phyloP scores from a whole-genome alignment of 2,113 vertebrate genomes.

The Suncus etruscus region DNA sequence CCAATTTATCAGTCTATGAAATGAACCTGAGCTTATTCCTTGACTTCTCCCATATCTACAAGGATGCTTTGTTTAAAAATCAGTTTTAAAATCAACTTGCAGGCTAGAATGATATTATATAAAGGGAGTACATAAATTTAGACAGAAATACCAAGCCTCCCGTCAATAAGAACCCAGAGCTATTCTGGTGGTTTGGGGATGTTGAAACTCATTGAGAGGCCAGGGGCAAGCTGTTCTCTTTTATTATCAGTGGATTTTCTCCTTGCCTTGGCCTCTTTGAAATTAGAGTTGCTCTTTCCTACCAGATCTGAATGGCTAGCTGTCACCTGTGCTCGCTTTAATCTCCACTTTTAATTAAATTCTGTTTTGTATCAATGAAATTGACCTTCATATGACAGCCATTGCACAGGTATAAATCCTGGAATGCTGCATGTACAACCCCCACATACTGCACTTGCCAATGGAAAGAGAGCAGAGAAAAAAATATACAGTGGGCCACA shows the following conservation, averaged over 20 bases:
- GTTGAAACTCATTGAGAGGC: background rate
- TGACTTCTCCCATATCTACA: constrained; percentile 2
- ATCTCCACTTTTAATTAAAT: constrained; percentile 14
- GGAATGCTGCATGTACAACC: constrained; percentile 31
- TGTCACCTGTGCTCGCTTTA: constrained; percentile 51
- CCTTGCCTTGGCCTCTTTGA: background rate
- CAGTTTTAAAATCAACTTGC: background rate
- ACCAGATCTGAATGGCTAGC: background rate
- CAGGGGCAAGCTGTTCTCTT: background rate
- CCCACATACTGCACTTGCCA: background rate
- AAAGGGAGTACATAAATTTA: constrained; percentile 12
- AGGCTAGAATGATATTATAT: constrained; percentile 6
- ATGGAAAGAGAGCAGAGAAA: constrained; percentile 4
- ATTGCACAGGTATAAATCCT: background rate
- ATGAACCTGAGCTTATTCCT: background rate
- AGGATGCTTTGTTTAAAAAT: constrained; percentile 42
- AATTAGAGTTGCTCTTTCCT: background rate
- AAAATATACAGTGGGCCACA: constrained; percentile 6
- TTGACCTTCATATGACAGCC: background rate
- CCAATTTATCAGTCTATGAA: background rate
- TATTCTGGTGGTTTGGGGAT: background rate
- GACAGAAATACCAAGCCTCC: background rate
- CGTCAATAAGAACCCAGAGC: background rate
- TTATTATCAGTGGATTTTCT: background rate
- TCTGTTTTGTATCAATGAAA: constrained; percentile 41